Conservation (phyloP, 2,888 invertebrate genomes). For the Panopea generosa region DNA sequence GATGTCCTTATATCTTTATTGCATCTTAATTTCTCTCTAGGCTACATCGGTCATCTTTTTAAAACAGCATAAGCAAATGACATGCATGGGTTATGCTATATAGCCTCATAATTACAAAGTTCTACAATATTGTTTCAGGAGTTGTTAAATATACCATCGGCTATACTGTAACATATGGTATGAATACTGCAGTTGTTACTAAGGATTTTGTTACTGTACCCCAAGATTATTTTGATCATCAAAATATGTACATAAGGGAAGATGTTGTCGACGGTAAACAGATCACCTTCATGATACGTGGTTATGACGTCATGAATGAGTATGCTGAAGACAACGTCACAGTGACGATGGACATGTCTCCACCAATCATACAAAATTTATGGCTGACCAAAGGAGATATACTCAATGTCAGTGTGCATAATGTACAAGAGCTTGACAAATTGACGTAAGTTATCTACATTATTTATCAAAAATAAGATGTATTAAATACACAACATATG, state of each 20-base stretch:
- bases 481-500: too few species aligned
- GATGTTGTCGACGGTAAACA: slow-evolving; percentile 48
- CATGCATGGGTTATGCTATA: too few species aligned
- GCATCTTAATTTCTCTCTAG: too few species aligned
- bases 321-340: slow-evolving; percentile 47
- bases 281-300: slow-evolving; percentile 42
- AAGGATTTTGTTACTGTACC: slow-evolving; percentile 10
- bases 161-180: neutral
- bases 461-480: too few species aligned
- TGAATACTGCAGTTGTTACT: neutral
- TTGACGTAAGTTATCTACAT: neutral
- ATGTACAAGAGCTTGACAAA: slow-evolving; percentile 7
- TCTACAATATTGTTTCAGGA: too few species aligned
- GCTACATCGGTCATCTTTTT: too few species aligned
- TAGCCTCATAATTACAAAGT: too few species aligned
- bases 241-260: slow-evolving; percentile 16
- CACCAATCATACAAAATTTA: slow-evolving; percentile 52
- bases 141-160: neutral
- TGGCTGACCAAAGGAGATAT: slow-evolving; percentile 63
- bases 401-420: slow-evolving; percentile 62
- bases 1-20: too few species aligned
- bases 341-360: slow-evolving; percentile 48
- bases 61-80: too few species aligned
- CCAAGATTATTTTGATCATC: slow-evolving; percentile 16
- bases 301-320: slow-evolving; percentile 42